These are phyloP conservation scores for Latheticus oryzae DNA, from an alignment of 2,888 invertebrate species.

Conservation along the genomic window DNA sequence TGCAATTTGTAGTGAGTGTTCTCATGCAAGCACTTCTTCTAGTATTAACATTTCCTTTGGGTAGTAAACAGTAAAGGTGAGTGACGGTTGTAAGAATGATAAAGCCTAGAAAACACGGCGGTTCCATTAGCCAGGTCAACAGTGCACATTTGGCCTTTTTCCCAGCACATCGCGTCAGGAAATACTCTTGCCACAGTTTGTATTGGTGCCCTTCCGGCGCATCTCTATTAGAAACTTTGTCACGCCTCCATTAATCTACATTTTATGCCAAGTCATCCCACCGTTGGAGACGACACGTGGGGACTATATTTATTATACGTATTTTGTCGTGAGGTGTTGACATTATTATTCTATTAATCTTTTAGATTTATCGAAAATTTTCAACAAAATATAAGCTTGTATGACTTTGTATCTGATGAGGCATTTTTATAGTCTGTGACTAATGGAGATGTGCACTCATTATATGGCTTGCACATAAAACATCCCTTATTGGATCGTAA, in stretches of 20 bases:
- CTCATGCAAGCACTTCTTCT: slow-evolving; percentile 21
- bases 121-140: slow-evolving; percentile 62
- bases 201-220: slow-evolving; percentile 57
- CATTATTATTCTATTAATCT: slow-evolving; percentile 36
- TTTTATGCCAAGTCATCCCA: slow-evolving; percentile 59
- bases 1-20: slow-evolving; percentile 11
- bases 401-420: slow-evolving; percentile 27
- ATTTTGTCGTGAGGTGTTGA: slow-evolving; percentile 33
- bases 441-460: slow-evolving; percentile 44
- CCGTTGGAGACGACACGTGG: slow-evolving; percentile 52
- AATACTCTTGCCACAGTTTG: slow-evolving; percentile 46
- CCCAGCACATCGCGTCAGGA: slow-evolving; percentile 52
- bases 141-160: slow-evolving; percentile 56
- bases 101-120: slow-evolving; percentile 57
- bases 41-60: slow-evolving; percentile 38
- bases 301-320: slow-evolving; percentile 51
- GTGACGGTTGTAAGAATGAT: slow-evolving; percentile 48
- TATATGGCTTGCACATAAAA: slow-evolving; percentile 39
- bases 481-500: slow-evolving; percentile 43
- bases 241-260: slow-evolving; percentile 60
- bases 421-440: slow-evolving; percentile 36
- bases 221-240: slow-evolving; percentile 59
- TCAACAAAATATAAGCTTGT: no score
- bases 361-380: slow-evolving; percentile 11
- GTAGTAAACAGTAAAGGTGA: slow-evolving; percentile 44